A percentile compares a stretch with the other conserved stretches of the same genome.
Evolutionary conservation across 2,797 vertebrate species (phyloP).

Genomic region (Phyllotis vaccarum): DNA sequence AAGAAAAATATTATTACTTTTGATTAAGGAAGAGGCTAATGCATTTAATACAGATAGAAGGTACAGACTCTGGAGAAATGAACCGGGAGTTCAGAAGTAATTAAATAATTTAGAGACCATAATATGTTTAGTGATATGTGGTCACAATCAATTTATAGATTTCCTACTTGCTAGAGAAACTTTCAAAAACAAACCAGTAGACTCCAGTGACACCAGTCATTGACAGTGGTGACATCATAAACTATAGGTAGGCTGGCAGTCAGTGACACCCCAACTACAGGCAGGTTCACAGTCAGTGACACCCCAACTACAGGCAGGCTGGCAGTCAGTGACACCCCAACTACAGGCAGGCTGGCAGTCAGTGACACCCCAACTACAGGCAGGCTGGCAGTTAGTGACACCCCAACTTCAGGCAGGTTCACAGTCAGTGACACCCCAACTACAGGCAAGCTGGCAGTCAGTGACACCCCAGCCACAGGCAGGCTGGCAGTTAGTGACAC

Average conservation of each 20-base stretch:
- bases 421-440: no score
- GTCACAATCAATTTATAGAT: constrained; percentile 17
- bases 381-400: neutral
- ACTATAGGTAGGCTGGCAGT: neutral
- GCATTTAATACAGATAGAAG: constrained; percentile 4
- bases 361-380: no score
- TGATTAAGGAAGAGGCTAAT: constrained; percentile 1
- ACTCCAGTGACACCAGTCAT: neutral
- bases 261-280: neutral
- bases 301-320: no score
- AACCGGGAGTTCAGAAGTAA: constrained; percentile 7
- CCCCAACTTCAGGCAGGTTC: neutral
- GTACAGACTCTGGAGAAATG: neutral
- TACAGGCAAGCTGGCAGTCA: no score
- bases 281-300: no score
- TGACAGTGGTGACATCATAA: no score
- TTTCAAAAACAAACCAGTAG: neutral
- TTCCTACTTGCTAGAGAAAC: constrained; percentile 29
- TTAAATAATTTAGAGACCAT: constrained; percentile 35
- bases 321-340: neutral
- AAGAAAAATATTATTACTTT: constrained; percentile 1
- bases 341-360: neutral
- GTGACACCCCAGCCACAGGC: neutral
- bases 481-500: no score
- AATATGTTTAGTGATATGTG: constrained; percentile 33